Conservation (phyloP, 2,113 vertebrate genomes). For the Girardinichthys multiradiatus region DNA sequence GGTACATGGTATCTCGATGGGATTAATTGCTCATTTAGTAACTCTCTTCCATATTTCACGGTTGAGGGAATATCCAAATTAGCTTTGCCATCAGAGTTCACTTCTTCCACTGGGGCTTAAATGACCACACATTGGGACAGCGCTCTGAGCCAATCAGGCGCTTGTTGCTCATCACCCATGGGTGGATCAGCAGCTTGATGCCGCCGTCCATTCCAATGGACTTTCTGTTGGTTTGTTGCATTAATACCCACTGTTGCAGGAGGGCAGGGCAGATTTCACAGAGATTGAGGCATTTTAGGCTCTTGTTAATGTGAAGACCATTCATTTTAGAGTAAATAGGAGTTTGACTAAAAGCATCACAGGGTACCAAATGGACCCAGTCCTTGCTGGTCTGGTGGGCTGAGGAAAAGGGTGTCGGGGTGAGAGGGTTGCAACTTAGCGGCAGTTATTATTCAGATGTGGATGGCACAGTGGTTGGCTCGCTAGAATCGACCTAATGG, state of each 20-base stretch:
- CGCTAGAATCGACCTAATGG: slow-evolving; percentile 78
- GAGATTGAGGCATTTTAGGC: slow-evolving; percentile 46
- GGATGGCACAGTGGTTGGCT: slow-evolving; percentile 56
- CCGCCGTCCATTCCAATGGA: slow-evolving; percentile 17
- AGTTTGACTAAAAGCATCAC: slow-evolving; percentile 72
- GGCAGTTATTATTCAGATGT: slow-evolving; percentile 78
- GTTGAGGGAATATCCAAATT: slow-evolving; percentile 76
- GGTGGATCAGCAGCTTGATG: slow-evolving; percentile 42
- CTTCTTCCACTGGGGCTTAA: slow-evolving; percentile 66
- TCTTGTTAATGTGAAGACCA: slow-evolving; percentile 70
- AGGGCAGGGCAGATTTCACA: slow-evolving; percentile 42
- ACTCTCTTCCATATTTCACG: slow-evolving; percentile 78
- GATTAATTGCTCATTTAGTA: slow-evolving; percentile 80
- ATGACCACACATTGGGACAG: slow-evolving; percentile 64
- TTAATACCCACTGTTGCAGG: slow-evolving; percentile 45
- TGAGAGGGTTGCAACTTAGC: slow-evolving; percentile 60
- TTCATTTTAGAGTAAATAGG: slow-evolving; percentile 77
- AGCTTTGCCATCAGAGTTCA: slow-evolving; percentile 76
- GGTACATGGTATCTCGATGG: slow-evolving; percentile 71
- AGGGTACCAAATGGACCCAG: slow-evolving; percentile 74
- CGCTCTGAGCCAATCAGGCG: slow-evolving; percentile 49
- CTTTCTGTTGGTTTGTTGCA: slow-evolving; percentile 18
- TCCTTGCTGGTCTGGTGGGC: slow-evolving; percentile 66
- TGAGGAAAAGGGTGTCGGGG: slow-evolving; percentile 57
- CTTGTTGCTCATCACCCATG: slow-evolving; percentile 33